These are phyloP conservation scores for Syngnathoides biaculeatus DNA, from an alignment of 2,113 vertebrate species.

Conservation along the genomic window DNA sequence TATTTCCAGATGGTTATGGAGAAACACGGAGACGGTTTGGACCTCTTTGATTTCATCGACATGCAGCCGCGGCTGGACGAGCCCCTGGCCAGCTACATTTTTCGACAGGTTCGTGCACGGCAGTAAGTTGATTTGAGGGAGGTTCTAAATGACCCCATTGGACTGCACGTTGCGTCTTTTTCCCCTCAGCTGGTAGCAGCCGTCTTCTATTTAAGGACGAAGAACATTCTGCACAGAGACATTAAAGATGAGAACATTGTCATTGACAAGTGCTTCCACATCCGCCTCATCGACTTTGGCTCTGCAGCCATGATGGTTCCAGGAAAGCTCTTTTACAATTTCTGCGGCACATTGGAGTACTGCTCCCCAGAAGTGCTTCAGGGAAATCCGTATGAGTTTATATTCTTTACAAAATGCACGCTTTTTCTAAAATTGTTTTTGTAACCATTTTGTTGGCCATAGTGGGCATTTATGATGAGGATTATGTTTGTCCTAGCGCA, in stretches of 20 bases:
- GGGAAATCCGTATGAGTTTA: conserved; percentile 82
- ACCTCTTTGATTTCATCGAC: conserved; percentile 94
- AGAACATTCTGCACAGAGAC: conserved; percentile 84
- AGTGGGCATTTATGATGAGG: background rate
- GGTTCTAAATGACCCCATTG: background rate
- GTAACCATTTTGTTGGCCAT: background rate
- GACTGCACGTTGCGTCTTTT: conserved; percentile 6
- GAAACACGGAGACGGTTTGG: conserved; percentile 87
- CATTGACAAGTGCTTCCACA: conserved; percentile 85
- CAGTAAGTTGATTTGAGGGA: background rate
- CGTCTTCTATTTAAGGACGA: conserved; percentile 80
- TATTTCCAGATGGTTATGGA: conserved; percentile 98
- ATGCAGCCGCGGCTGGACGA: conserved; percentile 85
- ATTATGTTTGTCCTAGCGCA: background rate
- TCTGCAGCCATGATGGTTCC: conserved; percentile 83
- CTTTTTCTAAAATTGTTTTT: background rate
- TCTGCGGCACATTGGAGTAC: conserved; percentile 92
- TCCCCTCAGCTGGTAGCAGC: conserved; percentile 81
- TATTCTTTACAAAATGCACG: background rate
- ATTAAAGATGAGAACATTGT: conserved; percentile 96
- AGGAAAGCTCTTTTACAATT: conserved; percentile 82
- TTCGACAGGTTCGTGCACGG: conserved; percentile 81
- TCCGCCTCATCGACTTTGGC: conserved; percentile 90
- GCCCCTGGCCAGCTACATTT: conserved; percentile 88
- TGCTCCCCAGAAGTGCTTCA: conserved; percentile 91